Base-by-base conservation (phyloP, 2,888 invertebrate species). In the Liodrosophila aerea region DNA sequence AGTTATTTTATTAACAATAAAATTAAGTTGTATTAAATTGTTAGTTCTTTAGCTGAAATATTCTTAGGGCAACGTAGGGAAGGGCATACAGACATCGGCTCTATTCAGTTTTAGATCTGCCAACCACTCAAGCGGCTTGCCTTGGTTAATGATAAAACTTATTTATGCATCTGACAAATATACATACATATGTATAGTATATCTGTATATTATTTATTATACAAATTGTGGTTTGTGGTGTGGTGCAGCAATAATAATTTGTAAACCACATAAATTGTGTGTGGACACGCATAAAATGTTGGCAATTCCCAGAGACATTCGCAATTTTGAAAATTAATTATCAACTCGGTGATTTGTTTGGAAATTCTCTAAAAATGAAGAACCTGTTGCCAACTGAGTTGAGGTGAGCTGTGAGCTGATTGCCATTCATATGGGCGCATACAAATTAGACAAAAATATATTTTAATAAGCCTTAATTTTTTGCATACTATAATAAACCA, bases 71-170 rank as follows among this genome's bases (percentile, higher is more conserved):
- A n/a, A n/a, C n/a, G n/a, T n/a, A n/a, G n/a, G n/a, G n/a, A n/a
- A n/a, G n/a, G 11, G 18, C 9, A 11, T 3, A 1, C n/a, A 9
- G 15, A 7, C 11, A 7, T 8, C n/a, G 9, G n/a, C 30, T 15
- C 30, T n/a, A 0, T 2, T 39, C 16, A n/a, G 18, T 18, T 39
- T 39, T 16, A n/a, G 7, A 16, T 11, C 15, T 16, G 9, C 46
- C 18, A 15, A 7, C 8, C 12, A 7, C 40, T 29, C 41, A 63
- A 57, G 73, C 37, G 47, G 83, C 81, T 87, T 80, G 74, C 86
- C 86, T 86, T 86, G 86, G 77, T 75, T 57, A 61, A 67, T 80
- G 87, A 86, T 83, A 86, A 87, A 85, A 87, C 53, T 76, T 83
- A 80, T 73, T 73, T 74, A 74, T 73, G 81, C 82, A 54, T 64